Evolutionary conservation across 2,888 invertebrate species (phyloP).

Genomic region (Drymonia ruficornis): DNA sequence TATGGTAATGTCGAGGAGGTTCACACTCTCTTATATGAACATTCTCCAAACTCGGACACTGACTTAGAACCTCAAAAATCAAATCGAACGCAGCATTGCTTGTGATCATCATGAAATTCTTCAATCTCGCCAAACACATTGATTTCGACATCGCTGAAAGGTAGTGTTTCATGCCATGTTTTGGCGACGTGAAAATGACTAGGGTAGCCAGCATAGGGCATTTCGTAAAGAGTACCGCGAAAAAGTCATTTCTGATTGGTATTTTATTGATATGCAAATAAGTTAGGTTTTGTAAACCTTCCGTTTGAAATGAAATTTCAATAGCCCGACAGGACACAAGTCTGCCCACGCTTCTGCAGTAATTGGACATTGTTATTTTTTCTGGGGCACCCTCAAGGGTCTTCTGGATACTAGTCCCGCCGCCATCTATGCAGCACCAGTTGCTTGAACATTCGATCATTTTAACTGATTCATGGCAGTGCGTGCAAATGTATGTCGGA

Average conservation of each 20-base stretch:
- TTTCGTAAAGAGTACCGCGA: slow-evolving; percentile 40
- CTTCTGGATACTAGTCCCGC: slow-evolving; percentile 41
- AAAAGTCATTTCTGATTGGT: slow-evolving; percentile 42
- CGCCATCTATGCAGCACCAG: slow-evolving; percentile 54
- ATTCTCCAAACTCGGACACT: slow-evolving; percentile 47
- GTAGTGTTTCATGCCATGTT: slow-evolving; percentile 34
- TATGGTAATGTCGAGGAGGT: slow-evolving; percentile 23
- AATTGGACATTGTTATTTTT: slow-evolving; percentile 49
- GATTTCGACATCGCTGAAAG: slow-evolving; percentile 35
- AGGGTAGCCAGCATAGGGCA: slow-evolving; percentile 45
- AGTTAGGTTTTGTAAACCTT: slow-evolving; percentile 38
- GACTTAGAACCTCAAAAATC: slow-evolving; percentile 43
- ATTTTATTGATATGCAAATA: slow-evolving; percentile 49
- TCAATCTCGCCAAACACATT: slow-evolving; percentile 40
- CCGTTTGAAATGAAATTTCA: slow-evolving; percentile 31
- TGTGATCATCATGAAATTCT: slow-evolving; percentile 49
- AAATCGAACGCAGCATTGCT: slow-evolving; percentile 49
- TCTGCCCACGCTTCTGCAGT: slow-evolving; percentile 44
- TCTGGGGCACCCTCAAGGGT: slow-evolving; percentile 38
- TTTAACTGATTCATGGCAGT: slow-evolving; percentile 36
- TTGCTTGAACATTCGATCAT: slow-evolving; percentile 38
- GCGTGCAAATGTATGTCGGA: slow-evolving; percentile 53
- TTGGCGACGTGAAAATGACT: slow-evolving; percentile 39
- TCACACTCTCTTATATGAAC: slow-evolving; percentile 53
- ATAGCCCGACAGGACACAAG: slow-evolving; percentile 38